phyloP scores from a whole-genome alignment of 2,113 vertebrate genomes.

The Alosa alosa region DNA sequence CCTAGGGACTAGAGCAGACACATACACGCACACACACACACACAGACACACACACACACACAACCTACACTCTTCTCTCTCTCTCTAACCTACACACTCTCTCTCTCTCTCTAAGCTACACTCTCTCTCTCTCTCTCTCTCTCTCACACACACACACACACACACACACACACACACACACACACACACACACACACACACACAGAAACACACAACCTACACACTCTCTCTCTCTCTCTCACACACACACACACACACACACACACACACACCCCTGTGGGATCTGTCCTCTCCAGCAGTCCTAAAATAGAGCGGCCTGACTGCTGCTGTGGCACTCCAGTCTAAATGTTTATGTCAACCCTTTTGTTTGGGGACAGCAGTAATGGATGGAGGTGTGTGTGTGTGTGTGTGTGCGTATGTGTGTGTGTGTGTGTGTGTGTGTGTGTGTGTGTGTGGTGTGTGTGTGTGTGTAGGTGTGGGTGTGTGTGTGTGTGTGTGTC shows the following conservation, averaged over 20 bases:
- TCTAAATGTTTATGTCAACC: constrained; percentile 67
- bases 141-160: not conserved
- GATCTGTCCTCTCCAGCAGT: not conserved
- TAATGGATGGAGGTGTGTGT: constrained; percentile 39
- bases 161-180: not conserved
- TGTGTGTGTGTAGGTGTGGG: too few relatives aligned
- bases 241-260: constrained; percentile 15
- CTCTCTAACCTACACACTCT: too few relatives aligned
- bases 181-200: constrained; percentile 10
- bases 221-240: constrained; percentile 23
- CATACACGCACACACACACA: too few relatives aligned
- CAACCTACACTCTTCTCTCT: constrained; percentile 33
- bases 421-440: too few relatives aligned
- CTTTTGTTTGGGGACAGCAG: constrained; percentile 48
- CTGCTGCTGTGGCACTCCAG: constrained; percentile 53
- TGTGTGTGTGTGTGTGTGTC: too few relatives aligned
- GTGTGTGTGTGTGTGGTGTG: too few relatives aligned
- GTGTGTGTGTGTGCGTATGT: too few relatives aligned
- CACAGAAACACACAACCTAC: constrained; percentile 8
- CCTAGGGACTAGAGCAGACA: too few relatives aligned
- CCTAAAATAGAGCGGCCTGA: constrained; percentile 47
- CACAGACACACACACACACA: constrained; percentile 40
- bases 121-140: not conserved
- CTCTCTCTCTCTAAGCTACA: not conserved
- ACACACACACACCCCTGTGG: not conserved